Evolutionary conservation across 2,113 vertebrate genomes (phyloP).

Genomic region (Hippocampus comes): DNA sequence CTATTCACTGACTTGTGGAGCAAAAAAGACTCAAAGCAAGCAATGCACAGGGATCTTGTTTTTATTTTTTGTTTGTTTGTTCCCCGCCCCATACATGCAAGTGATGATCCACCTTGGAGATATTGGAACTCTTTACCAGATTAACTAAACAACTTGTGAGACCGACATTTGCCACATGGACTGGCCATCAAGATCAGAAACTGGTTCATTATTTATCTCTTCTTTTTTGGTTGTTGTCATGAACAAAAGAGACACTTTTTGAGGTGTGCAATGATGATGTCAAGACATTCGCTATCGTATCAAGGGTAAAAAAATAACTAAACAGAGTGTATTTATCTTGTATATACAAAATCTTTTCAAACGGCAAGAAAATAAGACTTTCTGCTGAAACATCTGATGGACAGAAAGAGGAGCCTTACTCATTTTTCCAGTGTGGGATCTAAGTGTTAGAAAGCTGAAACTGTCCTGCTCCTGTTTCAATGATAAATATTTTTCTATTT

Average conservation of each 20-base stretch:
- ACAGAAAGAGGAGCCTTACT: constrained; percentile 70
- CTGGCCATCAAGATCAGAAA: constrained; percentile 26
- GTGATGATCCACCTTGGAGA: constrained; percentile 21
- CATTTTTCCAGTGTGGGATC: constrained; percentile 42
- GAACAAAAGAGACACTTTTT: constrained; percentile 41
- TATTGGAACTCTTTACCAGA: constrained; percentile 10
- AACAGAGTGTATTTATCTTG: constrained; percentile 75
- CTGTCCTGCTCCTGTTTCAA: constrained; percentile 63
- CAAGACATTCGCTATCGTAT: constrained; percentile 64
- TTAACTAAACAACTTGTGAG: constrained; percentile 34
- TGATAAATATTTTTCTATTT: constrained; percentile 79
- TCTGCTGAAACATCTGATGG: constrained; percentile 68
- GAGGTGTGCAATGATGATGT: constrained; percentile 66
- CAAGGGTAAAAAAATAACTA: constrained; percentile 45
- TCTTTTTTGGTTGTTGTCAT: constrained; percentile 18
- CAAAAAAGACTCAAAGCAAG: constrained; percentile 32
- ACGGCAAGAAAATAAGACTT: constrained; percentile 50
- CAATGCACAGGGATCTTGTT: constrained; percentile 6
- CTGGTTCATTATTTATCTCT: constrained; percentile 22
- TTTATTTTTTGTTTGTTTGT: constrained; percentile 12
- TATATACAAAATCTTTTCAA: constrained; percentile 73
- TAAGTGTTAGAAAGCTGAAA: constrained; percentile 50
- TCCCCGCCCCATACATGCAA: constrained; percentile 2
- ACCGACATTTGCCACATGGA: constrained; percentile 13
- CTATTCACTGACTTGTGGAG: constrained; percentile 29